Evolutionary conservation across 2,113 vertebrate species (phyloP).

Genomic region (Delphinapterus leucas): DNA sequence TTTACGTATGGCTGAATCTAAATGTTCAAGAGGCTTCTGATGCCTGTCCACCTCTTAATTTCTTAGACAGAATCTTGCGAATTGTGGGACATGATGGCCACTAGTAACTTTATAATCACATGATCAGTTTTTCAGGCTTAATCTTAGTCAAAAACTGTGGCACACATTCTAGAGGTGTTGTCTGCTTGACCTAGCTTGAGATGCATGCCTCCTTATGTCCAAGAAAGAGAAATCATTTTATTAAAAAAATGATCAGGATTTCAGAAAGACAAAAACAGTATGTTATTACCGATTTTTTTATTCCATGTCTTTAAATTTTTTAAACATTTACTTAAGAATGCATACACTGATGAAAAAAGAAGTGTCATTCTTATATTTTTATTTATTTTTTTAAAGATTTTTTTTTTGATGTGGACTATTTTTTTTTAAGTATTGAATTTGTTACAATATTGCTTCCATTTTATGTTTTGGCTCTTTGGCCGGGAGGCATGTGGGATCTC

Average conservation of each 20-base stretch:
- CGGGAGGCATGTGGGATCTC: too few relatives aligned
- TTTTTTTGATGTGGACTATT: too few relatives aligned
- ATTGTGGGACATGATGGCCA: background rate
- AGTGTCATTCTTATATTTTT: too few relatives aligned
- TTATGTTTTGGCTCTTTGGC: too few relatives aligned
- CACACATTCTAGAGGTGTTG: background rate
- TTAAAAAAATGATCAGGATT: background rate
- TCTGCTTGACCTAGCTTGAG: background rate
- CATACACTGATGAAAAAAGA: background rate
- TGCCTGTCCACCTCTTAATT: background rate
- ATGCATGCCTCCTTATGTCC: background rate
- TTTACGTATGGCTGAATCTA: background rate
- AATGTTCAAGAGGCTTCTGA: background rate
- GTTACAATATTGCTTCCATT: too few relatives aligned
- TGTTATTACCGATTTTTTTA: background rate
- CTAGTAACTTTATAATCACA: background rate
- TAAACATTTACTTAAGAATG: background rate
- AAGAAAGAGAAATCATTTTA: background rate
- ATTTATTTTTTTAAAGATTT: too few relatives aligned
- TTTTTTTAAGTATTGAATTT: too few relatives aligned
- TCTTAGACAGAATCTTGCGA: background rate
- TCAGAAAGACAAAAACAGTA: background rate
- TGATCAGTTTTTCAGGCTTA: background rate
- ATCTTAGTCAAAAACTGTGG: background rate
- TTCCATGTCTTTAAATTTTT: background rate